Base-by-base conservation (phyloP, 1,140 invertebrate species). In the Cydia splendana region DNA sequence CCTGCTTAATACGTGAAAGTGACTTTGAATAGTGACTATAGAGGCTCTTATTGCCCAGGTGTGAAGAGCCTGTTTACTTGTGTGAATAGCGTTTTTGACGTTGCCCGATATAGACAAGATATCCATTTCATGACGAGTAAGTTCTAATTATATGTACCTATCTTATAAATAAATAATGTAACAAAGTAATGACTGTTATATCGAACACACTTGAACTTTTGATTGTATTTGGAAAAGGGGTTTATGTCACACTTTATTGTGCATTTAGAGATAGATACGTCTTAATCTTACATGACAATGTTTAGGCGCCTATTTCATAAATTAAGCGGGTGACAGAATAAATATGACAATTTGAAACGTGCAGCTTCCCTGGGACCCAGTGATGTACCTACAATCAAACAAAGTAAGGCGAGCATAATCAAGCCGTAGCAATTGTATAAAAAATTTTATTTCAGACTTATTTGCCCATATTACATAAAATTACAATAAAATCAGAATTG, bases 1-100 rank as follows among this genome's bases (percentile, higher is more conserved):
- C 67, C 91, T 97, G 78, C 94, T 97, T 84, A 96, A 96, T 84
- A 96, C 95, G 93, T 95, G 94, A 95, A 92, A 91, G 83, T 91
- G 84, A 89, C 87, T 88, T 81, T 82, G 74, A 57, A 71, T 80
- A 24, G 73, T 77, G 77, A 80, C 80, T 78, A 82, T 78, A 87
- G 90, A 92, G 90, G 90, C 89, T 91, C 82, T 85, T 77, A 30
- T 30, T 30, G 28, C 28, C 65, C 28, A 13, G 65, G 28, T 69
- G 30, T 69, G 65, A 69, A 34, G 65, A 34, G 30, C 65, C 24
- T 69, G 30, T 69, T 34, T 34, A 34, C 65, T 69, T 30, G 30
- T 57, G 53, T 18, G 15, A 65, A 69, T 13, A 69, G 30, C 18
- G 28, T 28, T 65, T 15, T 34, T 69, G 65, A 34, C 24, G 13